phyloP scores from a whole-genome alignment of 2,797 vertebrate species.

The Anguilla marmorata region DNA sequence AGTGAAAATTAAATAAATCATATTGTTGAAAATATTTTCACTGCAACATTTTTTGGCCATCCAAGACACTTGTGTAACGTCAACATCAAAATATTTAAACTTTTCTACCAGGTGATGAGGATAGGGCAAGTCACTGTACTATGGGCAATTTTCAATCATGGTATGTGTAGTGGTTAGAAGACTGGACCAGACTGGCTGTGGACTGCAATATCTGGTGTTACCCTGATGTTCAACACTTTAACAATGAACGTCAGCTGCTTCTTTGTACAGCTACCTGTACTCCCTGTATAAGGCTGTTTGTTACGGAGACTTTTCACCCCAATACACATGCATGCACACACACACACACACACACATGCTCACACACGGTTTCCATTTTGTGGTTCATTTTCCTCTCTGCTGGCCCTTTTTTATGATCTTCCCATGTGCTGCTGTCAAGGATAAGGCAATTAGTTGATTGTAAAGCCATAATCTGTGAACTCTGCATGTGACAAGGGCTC shows the following conservation, averaged over 20 bases:
- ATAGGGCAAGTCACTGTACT: neutral
- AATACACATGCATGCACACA: constrained; percentile 56
- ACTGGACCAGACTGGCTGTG: neutral
- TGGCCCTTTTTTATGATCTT: constrained; percentile 71
- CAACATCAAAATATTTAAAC: too few relatives aligned
- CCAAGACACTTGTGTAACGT: too few relatives aligned
- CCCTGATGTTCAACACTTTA: neutral
- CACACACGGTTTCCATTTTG: constrained; percentile 70
- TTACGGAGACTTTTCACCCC: neutral
- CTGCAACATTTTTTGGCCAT: too few relatives aligned
- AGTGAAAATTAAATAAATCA: too few relatives aligned
- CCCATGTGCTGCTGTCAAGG: constrained; percentile 79
- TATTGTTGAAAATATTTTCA: too few relatives aligned
- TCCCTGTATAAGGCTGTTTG: neutral
- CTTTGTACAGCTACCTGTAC: neutral
- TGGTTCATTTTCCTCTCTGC: constrained; percentile 71
- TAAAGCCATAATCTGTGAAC: constrained; percentile 76
- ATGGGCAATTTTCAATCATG: neutral
- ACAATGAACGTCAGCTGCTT: neutral
- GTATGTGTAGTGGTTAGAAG: neutral
- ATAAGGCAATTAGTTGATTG: constrained; percentile 83
- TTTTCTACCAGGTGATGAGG: too few relatives aligned
- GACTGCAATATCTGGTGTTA: neutral
- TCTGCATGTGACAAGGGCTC: constrained; percentile 61
- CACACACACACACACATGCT: constrained; percentile 54